Evolutionary conservation across 2,113 vertebrate species (phyloP), one percentile per base, ranked within the genome.

Genomic region (Emberiza fucata): DNA sequence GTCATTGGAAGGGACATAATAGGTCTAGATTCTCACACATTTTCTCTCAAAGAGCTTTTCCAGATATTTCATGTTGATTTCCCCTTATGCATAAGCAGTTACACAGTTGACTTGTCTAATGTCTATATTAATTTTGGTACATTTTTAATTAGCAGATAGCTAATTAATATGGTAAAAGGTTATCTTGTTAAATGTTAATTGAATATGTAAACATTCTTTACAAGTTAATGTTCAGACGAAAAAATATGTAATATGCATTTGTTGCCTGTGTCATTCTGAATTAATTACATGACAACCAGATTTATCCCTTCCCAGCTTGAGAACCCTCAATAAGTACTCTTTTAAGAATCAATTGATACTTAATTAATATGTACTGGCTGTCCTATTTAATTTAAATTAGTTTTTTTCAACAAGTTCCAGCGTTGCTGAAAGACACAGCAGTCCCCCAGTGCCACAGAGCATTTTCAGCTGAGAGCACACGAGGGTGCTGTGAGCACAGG

Each of bases 291-390:
- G 96, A 94, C 95, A 97, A 86, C 60, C 79, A 93, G 95, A 96
- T 96, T 97, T 97, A 96, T 97, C 92, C 97, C 85, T 96, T 95
- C 92, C 95, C 86, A 96, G 93, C 89, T 93, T 83, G 92, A 97
- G 94, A 97, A 94, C 92, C 95, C 80, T 94, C 95, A 91, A 96
- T 97, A 97, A 97, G 95, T 92, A 94, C 92, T 94, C 96, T 97
- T 97, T 97, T 91, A 97, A 97, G 97, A 97, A 97, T 96, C 96
- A 97, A 97, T 97, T 95, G 96, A 94, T 97, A 97, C 94, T 97
- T 97, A 97, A 97, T 98, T 97, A 97, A 97, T 97, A 97, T 94
- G 92, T 96, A 89, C 96, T 95, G 88, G 63, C 92, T 97, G 97
- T 95, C 88, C 76, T 72, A 61, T 95, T 97, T 95, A 96, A 97